Percentiles rank a stretch among this genome's conserved stretches.
These are phyloP conservation scores for Orthonychiurus folsomi DNA, from an alignment of 2,888 invertebrate genomes.

Conservation along the genomic window DNA sequence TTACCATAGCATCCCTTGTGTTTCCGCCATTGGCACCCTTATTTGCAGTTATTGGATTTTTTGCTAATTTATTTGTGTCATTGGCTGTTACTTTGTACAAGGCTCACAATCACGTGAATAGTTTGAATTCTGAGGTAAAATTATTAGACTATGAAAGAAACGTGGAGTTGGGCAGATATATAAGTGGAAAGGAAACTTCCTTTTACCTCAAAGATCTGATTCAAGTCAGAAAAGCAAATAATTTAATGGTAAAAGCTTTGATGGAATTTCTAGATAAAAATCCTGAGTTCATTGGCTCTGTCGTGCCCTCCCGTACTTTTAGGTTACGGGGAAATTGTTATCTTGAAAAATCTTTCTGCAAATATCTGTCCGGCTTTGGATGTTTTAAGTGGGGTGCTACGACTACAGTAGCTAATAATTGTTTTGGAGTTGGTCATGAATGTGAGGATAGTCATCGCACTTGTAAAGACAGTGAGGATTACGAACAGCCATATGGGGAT, in stretches of 20 bases:
- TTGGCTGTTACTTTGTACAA: constrained; percentile 8
- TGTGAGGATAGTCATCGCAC: background rate
- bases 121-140: constrained; percentile 16
- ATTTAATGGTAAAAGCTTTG: constrained; percentile 9
- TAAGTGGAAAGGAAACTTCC: constrained; percentile 9
- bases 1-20: constrained; percentile 8
- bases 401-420: background rate
- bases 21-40: constrained; percentile 21
- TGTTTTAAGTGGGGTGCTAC: background rate
- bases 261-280: constrained; percentile 11
- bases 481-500: background rate
- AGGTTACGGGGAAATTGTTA: constrained; percentile 6
- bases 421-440: background rate
- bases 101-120: constrained; percentile 17
- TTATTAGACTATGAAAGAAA: constrained; percentile 16
- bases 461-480: too few relatives aligned
- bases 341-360: constrained; percentile 2
- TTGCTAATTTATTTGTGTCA: constrained; percentile 11
- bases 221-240: constrained; percentile 14
- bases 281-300: constrained; percentile 7
- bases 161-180: constrained; percentile 2
- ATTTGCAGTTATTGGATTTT: constrained; percentile 11
- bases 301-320: constrained; percentile 19
- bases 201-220: constrained; percentile 19
- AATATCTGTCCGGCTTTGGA: background rate